Base-by-base conservation (phyloP, 2,888 invertebrate genomes). In the Antitype chi region DNA sequence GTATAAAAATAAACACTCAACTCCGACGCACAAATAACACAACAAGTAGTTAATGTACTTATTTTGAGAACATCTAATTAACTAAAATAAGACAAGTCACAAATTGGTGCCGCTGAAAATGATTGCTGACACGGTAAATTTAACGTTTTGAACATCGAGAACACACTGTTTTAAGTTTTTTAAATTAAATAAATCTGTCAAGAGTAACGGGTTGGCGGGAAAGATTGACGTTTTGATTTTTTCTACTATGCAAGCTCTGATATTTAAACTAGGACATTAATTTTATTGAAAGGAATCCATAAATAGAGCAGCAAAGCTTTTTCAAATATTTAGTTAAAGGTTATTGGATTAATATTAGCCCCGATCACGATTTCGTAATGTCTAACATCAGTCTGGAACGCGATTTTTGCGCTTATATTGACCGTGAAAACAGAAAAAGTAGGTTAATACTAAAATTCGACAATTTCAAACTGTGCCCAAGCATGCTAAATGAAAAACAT, bases 1-100 rank as follows among this genome's bases (percentile, higher is more conserved):
- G 82, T 69, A 64, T 81, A 81, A 89, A 90, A 91, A 91, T 89
- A 91, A 86, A 76, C 53, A 53, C 70, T 85, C 84, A 77, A 52
- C 75, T 70, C 32, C 69, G 68, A 76, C 85, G 78, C 72, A 70
- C 79, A 84, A 85, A 89, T 83, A 88, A 86, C 71, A 77, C 81
- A 87, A 79, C 77, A 90, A 90, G 88, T 87, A 89, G 79, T 83
- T 84, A 83, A 85, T 77, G 83, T 62, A 85, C 72, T 75, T 86
- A 82, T 86, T 89, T 86, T 72, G 84, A 82, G 89, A 91, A 88
- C 90, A 91, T 92, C 90, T 92, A 93, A 94, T 94, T 94, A 94
- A 92, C 91, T 92, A 88, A 93, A 94, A 94, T 90, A 94, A 93
- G 93, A 92, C 91, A 90, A 93, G 85, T 81, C 89, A 92, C 93